A percentile compares a stretch with the other conserved stretches of the same genome.
Evolutionary conservation across 2,797 vertebrate genomes (phyloP).

Genomic region (Dipus sagitta): DNA sequence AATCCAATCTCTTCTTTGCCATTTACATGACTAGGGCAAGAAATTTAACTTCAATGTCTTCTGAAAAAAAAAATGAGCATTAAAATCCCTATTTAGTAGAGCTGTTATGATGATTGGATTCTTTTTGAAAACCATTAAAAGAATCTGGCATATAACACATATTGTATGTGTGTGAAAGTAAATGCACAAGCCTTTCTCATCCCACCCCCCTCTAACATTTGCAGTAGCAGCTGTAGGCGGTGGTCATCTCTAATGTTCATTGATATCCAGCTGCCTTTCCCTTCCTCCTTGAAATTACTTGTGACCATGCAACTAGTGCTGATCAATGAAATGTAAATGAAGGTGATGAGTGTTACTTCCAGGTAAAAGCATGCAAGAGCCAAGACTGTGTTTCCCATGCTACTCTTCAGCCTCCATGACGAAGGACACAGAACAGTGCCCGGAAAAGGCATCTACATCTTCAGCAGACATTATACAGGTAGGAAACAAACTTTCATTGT

Average conservation of each 20-base stretch:
- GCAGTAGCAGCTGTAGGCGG: background rate
- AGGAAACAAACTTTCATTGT: background rate
- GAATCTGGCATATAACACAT: background rate
- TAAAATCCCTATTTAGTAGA: background rate
- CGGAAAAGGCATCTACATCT: background rate
- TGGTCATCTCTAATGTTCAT: background rate
- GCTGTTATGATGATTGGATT: background rate
- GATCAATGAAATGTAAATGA: background rate
- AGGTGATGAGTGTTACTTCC: background rate
- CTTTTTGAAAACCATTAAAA: constrained; percentile 17
- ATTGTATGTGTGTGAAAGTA: background rate
- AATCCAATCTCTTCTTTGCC: background rate
- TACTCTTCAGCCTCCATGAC: background rate
- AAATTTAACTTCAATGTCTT: background rate
- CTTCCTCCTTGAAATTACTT: constrained; percentile 13
- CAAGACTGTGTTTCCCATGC: background rate
- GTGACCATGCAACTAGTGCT: background rate
- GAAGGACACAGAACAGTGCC: background rate
- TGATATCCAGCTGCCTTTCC: background rate
- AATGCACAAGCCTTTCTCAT: background rate
- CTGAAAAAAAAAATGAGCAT: constrained; percentile 33
- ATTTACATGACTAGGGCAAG: background rate
- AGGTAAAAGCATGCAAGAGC: background rate
- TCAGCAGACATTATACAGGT: background rate
- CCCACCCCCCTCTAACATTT: background rate